These are phyloP conservation scores for Elephas maximus DNA, from an alignment of 2,113 vertebrate species.

Conservation along the genomic window DNA sequence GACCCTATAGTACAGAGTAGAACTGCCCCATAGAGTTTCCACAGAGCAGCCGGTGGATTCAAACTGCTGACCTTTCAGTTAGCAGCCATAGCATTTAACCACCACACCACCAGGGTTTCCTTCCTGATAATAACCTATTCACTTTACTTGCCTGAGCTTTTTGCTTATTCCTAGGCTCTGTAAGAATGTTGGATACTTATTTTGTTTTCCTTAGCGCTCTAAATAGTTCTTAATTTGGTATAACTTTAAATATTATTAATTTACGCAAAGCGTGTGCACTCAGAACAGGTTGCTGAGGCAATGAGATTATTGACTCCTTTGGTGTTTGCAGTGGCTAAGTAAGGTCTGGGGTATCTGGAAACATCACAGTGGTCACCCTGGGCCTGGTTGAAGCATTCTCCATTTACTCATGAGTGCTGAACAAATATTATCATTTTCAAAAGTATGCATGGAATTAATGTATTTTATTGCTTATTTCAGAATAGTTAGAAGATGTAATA, in stretches of 20 bases:
- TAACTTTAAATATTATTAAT: constrained; percentile 14
- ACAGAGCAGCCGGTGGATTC: no score
- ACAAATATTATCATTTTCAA: constrained; percentile 35
- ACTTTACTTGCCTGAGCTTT: constrained; percentile 20
- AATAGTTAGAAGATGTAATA: constrained; percentile 50
- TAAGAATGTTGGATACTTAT: neutral
- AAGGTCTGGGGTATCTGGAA: neutral
- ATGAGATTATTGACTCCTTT: neutral
- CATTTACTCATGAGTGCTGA: neutral
- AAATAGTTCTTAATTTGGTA: constrained; percentile 46
- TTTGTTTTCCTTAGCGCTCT: neutral
- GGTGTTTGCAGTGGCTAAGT: neutral
- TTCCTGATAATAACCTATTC: neutral
- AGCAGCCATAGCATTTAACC: no score
- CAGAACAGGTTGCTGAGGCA: neutral
- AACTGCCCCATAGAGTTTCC: no score
- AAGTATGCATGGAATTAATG: neutral
- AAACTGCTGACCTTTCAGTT: no score
- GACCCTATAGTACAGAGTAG: no score
- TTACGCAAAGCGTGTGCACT: neutral
- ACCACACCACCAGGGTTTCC: neutral
- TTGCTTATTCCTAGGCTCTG: neutral
- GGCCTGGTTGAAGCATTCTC: neutral
- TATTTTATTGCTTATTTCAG: constrained; percentile 40
- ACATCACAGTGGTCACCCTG: neutral